phyloP scores from a whole-genome alignment of 2,113 vertebrate species.

The human region DNA sequence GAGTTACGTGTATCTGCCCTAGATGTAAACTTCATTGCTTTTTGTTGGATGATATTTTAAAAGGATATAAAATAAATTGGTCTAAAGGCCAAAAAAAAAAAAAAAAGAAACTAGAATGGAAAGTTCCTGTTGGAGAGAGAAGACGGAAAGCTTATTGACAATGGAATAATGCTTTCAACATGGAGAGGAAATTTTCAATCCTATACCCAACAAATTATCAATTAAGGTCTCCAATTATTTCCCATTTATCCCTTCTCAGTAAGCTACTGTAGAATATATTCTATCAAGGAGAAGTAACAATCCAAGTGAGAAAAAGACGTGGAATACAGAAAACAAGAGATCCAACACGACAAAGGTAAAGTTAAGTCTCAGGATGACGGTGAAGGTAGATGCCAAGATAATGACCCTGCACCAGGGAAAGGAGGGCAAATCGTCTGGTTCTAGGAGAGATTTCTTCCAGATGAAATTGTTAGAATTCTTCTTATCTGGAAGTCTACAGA shows the following conservation, averaged over 20 bases:
- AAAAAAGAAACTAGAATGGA: background rate
- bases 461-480: background rate
- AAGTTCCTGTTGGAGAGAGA: background rate
- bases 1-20: conserved; percentile 56
- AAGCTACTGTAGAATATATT: background rate
- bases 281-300: background rate
- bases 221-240: background rate
- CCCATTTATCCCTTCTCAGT: background rate
- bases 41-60: conserved; percentile 73
- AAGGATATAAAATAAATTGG: conserved; percentile 68
- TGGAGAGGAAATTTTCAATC: background rate
- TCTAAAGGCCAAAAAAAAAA: background rate
- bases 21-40: conserved; percentile 70
- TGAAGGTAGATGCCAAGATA: background rate
- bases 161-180: background rate
- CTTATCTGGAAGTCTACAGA: background rate
- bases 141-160: background rate
- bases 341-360: background rate
- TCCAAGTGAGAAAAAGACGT: background rate
- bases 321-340: background rate
- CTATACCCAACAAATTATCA: background rate
- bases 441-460: background rate
- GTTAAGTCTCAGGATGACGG: background rate
- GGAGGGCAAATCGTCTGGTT: background rate
- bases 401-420: background rate